Conservation (phyloP, 2,888 invertebrate genomes). For the Cremastinae sp. region DNA sequence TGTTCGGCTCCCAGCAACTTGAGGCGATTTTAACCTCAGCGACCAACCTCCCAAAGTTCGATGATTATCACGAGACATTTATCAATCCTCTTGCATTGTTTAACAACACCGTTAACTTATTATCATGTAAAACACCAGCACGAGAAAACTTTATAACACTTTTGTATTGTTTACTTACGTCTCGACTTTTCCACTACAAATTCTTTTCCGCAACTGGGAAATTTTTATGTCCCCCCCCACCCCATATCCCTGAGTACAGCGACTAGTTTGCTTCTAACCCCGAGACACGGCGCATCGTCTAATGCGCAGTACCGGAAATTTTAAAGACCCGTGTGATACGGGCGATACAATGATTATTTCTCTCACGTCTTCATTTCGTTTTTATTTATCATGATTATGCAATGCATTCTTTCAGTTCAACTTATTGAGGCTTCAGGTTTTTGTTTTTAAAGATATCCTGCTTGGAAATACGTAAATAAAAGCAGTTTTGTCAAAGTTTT, state of each 20-base stretch:
- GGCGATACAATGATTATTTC: background rate
- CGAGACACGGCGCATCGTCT: slow-evolving; percentile 38
- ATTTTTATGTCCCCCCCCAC: slow-evolving; percentile 70
- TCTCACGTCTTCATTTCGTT: background rate
- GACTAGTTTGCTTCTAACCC: slow-evolving; percentile 43
- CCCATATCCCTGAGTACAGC: slow-evolving; percentile 31
- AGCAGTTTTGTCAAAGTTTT: background rate
- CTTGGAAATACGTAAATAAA: background rate
- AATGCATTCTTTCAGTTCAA: background rate
- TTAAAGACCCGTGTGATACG: slow-evolving; percentile 4
- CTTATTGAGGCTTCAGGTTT: too few relatives aligned
- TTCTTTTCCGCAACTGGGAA: slow-evolving; percentile 76
- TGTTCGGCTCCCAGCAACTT: slow-evolving; percentile 52
- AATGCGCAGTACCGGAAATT: slow-evolving; percentile 54
- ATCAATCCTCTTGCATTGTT: slow-evolving; percentile 26
- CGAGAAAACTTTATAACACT: slow-evolving; percentile 43
- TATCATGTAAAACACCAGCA: slow-evolving; percentile 30
- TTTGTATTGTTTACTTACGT: slow-evolving; percentile 75
- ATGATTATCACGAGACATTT: slow-evolving; percentile 51
- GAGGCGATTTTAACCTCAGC: slow-evolving; percentile 60
- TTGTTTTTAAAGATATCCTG: too few relatives aligned
- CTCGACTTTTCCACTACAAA: slow-evolving; percentile 74
- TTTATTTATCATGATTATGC: background rate
- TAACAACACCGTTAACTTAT: slow-evolving; percentile 20
- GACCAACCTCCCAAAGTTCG: slow-evolving; percentile 41